These are phyloP conservation scores for Schizopygopsis malacanthus DNA, from an alignment of 2,797 vertebrate species.

Conservation along the genomic window DNA sequence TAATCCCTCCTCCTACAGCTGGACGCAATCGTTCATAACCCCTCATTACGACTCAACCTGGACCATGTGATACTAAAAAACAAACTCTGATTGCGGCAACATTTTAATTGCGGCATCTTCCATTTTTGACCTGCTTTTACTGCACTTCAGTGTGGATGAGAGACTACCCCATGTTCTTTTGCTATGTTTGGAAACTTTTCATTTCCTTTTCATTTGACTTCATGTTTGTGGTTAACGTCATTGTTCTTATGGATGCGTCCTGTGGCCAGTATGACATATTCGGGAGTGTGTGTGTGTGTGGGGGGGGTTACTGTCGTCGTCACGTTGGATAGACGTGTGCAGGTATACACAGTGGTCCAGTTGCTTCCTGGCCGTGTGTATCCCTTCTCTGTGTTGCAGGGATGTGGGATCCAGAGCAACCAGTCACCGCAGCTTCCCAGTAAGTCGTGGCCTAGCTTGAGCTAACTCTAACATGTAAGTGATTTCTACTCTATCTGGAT, in stretches of 20 bases:
- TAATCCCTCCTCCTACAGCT: constrained; percentile 83
- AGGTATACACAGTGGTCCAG: constrained; percentile 73
- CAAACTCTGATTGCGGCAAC: constrained; percentile 75
- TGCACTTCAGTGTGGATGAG: constrained; percentile 88
- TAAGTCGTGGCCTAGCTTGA: constrained; percentile 4
- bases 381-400: constrained; percentile 62
- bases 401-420: constrained; percentile 63
- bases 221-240: constrained; percentile 78
- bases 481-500: constrained; percentile 12
- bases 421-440: constrained; percentile 51
- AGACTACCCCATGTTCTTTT: constrained; percentile 73
- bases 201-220: constrained; percentile 72
- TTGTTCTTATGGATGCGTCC: constrained; percentile 83
- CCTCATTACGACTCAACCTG: constrained; percentile 89
- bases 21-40: constrained; percentile 84
- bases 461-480: constrained; percentile 31
- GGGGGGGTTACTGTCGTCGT: constrained; percentile 70
- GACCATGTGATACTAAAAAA: constrained; percentile 91
- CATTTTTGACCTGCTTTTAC: constrained; percentile 83
- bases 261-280: constrained; percentile 78
- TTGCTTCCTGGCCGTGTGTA: constrained; percentile 54
- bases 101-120: constrained; percentile 84
- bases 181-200: constrained; percentile 63
- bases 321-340: constrained; percentile 83
- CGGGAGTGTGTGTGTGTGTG: neutral